Base-by-base conservation (phyloP, 2,888 invertebrate species). In the Orchesella flavescens region DNA sequence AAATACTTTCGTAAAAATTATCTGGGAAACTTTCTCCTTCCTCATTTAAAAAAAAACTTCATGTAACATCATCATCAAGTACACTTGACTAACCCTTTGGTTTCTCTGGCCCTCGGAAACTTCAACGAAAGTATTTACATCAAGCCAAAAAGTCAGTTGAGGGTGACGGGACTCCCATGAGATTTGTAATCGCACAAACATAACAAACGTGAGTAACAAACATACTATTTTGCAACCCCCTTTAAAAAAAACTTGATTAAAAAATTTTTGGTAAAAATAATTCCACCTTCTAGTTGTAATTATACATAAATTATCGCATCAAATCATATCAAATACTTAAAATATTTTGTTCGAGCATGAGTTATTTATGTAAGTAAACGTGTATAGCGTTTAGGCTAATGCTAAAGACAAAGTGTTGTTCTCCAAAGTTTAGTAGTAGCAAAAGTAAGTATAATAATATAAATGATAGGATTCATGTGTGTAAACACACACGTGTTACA, bases 141-240 rank as follows among this genome's bases (percentile, higher is more conserved):
- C 68, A 46, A 46, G 34, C 10, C 57, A 46, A 63, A 66, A 77
- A 79, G 72, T 72, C 43, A 72, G 55, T 10, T 3, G 21, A 19
- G 46, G 66, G 80, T 80, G 80, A 80, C 73, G 66, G 80, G 73
- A n/a, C 17, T 73, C 73, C 59, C 73, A 15, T 19, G 80, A 73
- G 80, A 80, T 57, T 57, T 66, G 53, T 21, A 61, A 72, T 63
- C 72, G 24, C 57, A 2, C 19, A 66, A 43, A 66, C 43, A 10
- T 15, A 61, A 21, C 43, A 66, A 46, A 66, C 44, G 69, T 69
- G 53, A 53, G 46, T 69, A 34, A 2, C 34, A 7, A 34, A 34
- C 34, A 2, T 7, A 34, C 34, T 34, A 4, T 34, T 34, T 7
- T 34, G 34, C 3, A 34, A 34, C 2, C 34, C 7, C 7, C 3